Conservation (phyloP, 2,113 vertebrate genomes). For the Scolopax mira region DNA sequence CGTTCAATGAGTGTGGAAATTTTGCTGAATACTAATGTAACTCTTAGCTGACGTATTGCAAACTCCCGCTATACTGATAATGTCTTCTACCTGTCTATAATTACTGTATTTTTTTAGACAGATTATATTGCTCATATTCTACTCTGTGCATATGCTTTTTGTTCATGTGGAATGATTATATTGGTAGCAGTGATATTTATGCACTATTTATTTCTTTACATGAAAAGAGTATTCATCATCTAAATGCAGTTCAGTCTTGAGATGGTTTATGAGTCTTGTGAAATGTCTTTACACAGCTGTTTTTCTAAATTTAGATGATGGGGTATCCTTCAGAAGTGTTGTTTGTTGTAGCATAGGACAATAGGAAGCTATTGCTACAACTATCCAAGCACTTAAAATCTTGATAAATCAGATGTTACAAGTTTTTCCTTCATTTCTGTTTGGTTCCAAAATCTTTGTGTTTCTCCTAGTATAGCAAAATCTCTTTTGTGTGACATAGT, state of each 20-base stretch:
- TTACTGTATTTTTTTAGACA: background rate
- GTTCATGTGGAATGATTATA: background rate
- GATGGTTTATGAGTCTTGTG: background rate
- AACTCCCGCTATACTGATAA: background rate
- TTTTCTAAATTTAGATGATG: background rate
- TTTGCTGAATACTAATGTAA: background rate
- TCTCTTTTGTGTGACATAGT: rapidly evolving
- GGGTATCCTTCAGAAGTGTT: background rate
- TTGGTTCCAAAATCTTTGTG: background rate
- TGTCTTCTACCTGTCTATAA: background rate
- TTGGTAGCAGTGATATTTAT: background rate
- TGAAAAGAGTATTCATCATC: background rate
- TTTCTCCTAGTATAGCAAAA: background rate
- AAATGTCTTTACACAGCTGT: background rate
- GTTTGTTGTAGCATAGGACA: background rate
- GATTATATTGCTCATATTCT: background rate
- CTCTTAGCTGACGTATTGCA: background rate
- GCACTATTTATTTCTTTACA: background rate
- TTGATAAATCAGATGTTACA: background rate
- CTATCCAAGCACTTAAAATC: background rate
- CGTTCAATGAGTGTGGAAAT: background rate
- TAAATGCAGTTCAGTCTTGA: background rate
- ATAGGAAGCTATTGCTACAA: background rate
- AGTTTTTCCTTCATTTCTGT: background rate
- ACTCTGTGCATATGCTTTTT: background rate